Base-by-base conservation (phyloP, 1,140 invertebrate genomes). In the Amphibalanus amphitrite region DNA sequence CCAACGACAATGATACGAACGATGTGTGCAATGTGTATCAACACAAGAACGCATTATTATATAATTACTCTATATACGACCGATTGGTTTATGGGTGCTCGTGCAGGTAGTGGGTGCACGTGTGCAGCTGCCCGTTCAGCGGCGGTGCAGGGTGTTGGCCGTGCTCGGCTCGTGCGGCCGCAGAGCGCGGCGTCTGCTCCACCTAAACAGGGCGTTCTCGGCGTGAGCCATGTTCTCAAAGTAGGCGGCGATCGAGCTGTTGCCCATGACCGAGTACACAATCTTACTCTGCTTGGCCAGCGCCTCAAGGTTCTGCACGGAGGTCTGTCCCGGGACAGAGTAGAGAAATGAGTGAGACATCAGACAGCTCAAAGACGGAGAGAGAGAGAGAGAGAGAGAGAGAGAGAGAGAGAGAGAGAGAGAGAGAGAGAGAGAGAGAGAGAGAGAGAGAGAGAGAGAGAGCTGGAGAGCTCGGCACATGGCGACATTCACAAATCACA, bases 161-260 rank as follows among this genome's bases (percentile, higher is more conserved):
- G n/a, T n/a, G n/a, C n/a, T n/a, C n/a, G n/a, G n/a, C n/a, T n/a
- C n/a, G n/a, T n/a, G n/a, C n/a, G n/a, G n/a, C n/a, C n/a, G n/a
- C n/a, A n/a, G n/a, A n/a, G n/a, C n/a, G n/a, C n/a, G n/a, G n/a
- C n/a, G n/a, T 20, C 78, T 79, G 15, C 33, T 38, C 4, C 76
- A 90, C 89, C 88, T 87, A 77, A 93, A 94, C 17, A 94, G 78
- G 4, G 89, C 92, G 74, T 93, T 90, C 80, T 94, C 92, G 17
- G 91, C 91, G 75, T 87, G 86, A 77, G 93, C 92, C 92, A 94
- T 93, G 77, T 93, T 93, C 72, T 89, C 87, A 79, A 96, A 95
- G 78, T 94, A 95, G 74, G 89, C 84, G 80, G 91, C 89, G 23
- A 89, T 86, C 17, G 86, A 86, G 0, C 90, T 92, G 28, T 87